phyloP scores from a whole-genome alignment of 2,797 vertebrate genomes.

The Takifugu rubripes region DNA sequence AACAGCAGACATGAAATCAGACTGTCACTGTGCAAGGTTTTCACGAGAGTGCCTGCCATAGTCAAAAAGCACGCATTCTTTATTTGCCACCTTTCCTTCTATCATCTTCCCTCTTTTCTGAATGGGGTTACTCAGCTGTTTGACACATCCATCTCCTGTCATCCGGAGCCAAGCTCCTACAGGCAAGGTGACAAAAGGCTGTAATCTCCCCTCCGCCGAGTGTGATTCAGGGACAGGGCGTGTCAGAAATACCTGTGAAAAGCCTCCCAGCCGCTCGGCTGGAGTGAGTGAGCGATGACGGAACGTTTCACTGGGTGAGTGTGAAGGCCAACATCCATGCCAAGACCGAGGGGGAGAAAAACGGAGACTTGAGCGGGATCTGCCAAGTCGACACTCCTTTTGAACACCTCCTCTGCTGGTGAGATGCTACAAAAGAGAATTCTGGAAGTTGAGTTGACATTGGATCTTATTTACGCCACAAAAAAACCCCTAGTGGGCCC shows the following conservation, averaged over 20 bases:
- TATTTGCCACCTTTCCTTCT: conserved; percentile 6
- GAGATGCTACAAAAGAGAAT: conserved; percentile 52
- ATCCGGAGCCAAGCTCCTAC: conserved; percentile 49
- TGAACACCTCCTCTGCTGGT: conserved; percentile 34
- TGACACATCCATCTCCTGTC: conserved; percentile 61
- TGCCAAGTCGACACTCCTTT: conserved; percentile 51
- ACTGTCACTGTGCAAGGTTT: conserved; percentile 1
- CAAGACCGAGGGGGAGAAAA: conserved; percentile 46
- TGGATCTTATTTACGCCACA: conserved; percentile 41
- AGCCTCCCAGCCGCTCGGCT: conserved; percentile 56
- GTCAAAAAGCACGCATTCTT: conserved; percentile 11
- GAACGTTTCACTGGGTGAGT: conserved; percentile 69
- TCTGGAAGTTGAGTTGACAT: conserved; percentile 51
- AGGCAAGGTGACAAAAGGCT: conserved; percentile 74
- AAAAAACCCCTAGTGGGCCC: conserved; percentile 21
- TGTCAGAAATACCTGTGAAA: conserved; percentile 70
- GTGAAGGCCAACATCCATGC: conserved; percentile 61
- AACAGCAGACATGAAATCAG: conserved; percentile 2
- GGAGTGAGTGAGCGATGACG: conserved; percentile 73
- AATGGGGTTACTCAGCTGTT: conserved; percentile 54
- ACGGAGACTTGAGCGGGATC: conserved; percentile 42
- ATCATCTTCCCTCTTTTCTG: conserved; percentile 21
- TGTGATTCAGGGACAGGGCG: conserved; percentile 65
- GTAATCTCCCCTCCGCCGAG: conserved; percentile 63
- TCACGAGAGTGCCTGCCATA: conserved; percentile 31